These are phyloP conservation scores for Tadarida brasiliensis DNA, from an alignment of 2,797 vertebrate genomes.

Conservation along the genomic window DNA sequence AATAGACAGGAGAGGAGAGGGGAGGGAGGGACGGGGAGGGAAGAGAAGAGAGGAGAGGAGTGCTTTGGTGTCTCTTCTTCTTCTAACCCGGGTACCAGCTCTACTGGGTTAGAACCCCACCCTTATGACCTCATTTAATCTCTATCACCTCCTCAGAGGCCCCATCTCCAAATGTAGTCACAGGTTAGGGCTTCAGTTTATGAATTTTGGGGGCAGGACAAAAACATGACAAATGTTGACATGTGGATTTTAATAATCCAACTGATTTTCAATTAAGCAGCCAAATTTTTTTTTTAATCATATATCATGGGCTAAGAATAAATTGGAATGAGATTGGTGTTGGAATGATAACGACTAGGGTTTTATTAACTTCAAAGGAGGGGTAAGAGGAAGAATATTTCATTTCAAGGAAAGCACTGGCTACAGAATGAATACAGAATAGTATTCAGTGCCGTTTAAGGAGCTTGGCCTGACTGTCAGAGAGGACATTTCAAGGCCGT, in stretches of 20 bases:
- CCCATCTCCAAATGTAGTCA: background rate
- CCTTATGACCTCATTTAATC: background rate
- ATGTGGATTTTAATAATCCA: background rate
- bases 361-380: conserved; percentile 40
- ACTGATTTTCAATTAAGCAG: background rate
- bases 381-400: conserved; percentile 30
- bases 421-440: conserved; percentile 28
- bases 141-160: background rate
- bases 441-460: background rate
- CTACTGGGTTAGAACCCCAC: background rate
- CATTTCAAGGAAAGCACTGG: background rate
- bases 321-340: background rate
- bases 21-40: background rate
- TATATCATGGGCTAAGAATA: background rate
- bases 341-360: background rate
- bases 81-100: background rate
- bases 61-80: background rate
- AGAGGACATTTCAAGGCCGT: conserved; percentile 41
- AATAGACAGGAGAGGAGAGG: background rate
- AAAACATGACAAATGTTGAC: background rate
- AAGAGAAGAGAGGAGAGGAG: background rate
- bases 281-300: background rate
- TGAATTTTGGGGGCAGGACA: background rate
- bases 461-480: background rate
- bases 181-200: background rate